phyloP scores from a whole-genome alignment of 2,113 vertebrate genomes.

The Eolophus roseicapilla region DNA sequence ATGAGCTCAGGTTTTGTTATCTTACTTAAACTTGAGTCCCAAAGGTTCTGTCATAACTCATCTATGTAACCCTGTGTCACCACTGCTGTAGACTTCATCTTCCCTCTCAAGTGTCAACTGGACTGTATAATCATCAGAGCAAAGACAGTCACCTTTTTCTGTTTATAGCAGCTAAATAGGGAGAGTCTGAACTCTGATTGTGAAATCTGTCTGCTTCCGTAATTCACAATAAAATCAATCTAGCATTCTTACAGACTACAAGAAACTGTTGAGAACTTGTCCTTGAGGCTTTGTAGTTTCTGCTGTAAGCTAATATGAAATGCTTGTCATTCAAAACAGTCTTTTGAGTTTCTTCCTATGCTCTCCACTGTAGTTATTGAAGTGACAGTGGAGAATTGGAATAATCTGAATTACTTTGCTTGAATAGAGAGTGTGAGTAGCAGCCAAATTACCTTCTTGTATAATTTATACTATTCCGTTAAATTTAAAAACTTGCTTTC shows the following conservation, averaged over 20 bases:
- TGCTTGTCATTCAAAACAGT: not conserved
- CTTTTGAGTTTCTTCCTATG: not conserved
- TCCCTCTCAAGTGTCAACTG: not conserved
- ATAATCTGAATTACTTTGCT: not conserved
- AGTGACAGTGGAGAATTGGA: not conserved
- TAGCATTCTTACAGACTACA: not conserved
- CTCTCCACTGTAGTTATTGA: not conserved
- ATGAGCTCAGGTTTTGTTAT: not conserved
- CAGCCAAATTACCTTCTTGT: conserved; percentile 8
- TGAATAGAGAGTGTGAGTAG: not conserved
- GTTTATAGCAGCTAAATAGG: not conserved
- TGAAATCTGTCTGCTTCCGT: not conserved
- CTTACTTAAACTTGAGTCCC: not conserved
- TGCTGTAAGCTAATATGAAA: not conserved
- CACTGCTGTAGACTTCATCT: not conserved
- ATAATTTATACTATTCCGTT: not conserved
- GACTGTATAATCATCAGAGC: not conserved
- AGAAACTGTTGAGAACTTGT: not conserved
- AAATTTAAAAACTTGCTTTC: not conserved
- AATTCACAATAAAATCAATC: not conserved
- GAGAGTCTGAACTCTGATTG: not conserved
- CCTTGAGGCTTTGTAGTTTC: not conserved
- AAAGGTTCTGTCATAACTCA: not conserved
- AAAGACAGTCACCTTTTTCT: not conserved
- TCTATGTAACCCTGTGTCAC: not conserved